Evolutionary conservation across 2,888 invertebrate species (phyloP).

Genomic region (Melinaea menophilus): DNA sequence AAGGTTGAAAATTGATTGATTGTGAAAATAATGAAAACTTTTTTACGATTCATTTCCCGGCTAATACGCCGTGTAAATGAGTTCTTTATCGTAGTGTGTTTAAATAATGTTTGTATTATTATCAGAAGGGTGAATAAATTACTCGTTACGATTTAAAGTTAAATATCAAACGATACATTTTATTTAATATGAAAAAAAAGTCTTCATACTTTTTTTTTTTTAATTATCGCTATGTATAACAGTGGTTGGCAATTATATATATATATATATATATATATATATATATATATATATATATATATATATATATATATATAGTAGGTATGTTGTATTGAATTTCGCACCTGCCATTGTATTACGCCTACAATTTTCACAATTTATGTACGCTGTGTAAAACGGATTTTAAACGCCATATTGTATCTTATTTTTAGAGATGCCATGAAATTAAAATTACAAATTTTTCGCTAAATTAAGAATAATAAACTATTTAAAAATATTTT

Average conservation of each 20-base stretch:
- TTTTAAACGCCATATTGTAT: conserved; percentile 18
- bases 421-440: conserved; percentile 21
- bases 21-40: conserved; percentile 42
- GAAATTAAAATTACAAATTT: conserved; percentile 22
- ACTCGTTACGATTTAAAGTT: conserved; percentile 28
- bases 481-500: neutral
- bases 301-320: conserved; percentile 35
- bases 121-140: conserved; percentile 69
- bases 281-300: too few relatives aligned
- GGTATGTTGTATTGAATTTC: conserved; percentile 36
- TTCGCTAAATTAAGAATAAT: conserved; percentile 28
- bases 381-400: conserved; percentile 24
- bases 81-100: conserved; percentile 71
- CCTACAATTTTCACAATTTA: conserved; percentile 45
- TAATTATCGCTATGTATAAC: too few relatives aligned
- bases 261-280: too few relatives aligned
- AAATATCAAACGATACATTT: too few relatives aligned
- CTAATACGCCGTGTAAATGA: conserved; percentile 74
- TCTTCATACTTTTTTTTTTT: too few relatives aligned
- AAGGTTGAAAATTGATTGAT: conserved; percentile 38
- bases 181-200: too few relatives aligned
- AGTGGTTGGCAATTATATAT: too few relatives aligned
- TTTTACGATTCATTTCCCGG: conserved; percentile 69
- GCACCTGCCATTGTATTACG: conserved; percentile 68
- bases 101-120: conserved; percentile 66